Base-by-base conservation (phyloP, 2,113 vertebrate genomes). In the Benitochromis conjunctus region DNA sequence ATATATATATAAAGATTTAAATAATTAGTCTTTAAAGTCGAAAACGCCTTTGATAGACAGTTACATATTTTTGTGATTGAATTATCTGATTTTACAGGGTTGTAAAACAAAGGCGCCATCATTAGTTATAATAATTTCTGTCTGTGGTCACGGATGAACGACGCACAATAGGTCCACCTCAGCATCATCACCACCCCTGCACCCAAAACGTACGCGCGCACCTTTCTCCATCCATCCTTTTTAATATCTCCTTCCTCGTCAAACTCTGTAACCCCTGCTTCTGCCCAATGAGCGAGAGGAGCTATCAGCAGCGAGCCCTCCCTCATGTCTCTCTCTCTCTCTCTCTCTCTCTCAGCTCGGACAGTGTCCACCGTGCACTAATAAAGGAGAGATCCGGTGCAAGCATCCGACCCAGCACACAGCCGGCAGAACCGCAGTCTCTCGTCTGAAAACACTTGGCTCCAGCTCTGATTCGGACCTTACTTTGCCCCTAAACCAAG, bases 211-310 rank as follows among this genome's bases (percentile, higher is more conserved):
- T 18, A 16, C n/a, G 10, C 13, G 10, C 60, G 5, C 82, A 84
- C 64, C 46, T 78, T 86, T 74, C 84, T 41, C 71, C 81, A 86
- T 79, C 79, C 87, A 86, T 93, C 89, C 85, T 90, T 89, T 90
- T 91, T 92, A 81, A 93, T 89, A 89, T 89, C 84, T 86, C 91
- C 86, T 84, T 89, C 86, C 62, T 86, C 41, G 88, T 89, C 90
- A 94, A 95, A 94, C 93, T 91, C 95, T 88, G 71, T 93, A 95
- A 94, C 92, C 95, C 85, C 90, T 84, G 93, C 85, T 89, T 94
- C 92, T 95, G 88, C 94, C 96, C 96, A 97, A 96, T 96, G 95
- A 95, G 95, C 92, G 88, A 90, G 90, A 88, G 91, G 91, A 94
- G 83, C 95, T 91, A 94, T 94, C 94, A 89, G 90, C 94, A 91